Percentiles rank a stretch among this genome's conserved stretches.
These are phyloP conservation scores for Ochotona princeps DNA, from an alignment of 2,113 vertebrate genomes.

Conservation along the genomic window DNA sequence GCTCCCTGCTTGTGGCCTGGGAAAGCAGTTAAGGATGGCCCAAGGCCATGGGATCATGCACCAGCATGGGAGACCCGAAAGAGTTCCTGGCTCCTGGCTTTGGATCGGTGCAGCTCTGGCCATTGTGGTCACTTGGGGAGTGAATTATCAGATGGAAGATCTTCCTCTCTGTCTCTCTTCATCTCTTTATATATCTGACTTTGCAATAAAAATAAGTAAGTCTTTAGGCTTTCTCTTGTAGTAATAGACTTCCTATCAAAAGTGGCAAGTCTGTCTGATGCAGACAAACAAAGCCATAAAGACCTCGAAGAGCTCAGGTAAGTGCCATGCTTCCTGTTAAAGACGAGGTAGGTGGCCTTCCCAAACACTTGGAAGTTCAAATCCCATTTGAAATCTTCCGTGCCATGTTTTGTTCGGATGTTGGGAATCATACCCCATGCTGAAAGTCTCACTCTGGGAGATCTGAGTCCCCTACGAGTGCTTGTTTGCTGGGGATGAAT, in stretches of 20 bases:
- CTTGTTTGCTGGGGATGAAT: not conserved
- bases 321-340: not conserved
- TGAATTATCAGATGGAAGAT: too few relatives aligned
- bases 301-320: constrained; percentile 6
- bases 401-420: not conserved
- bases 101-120: too few relatives aligned
- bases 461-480: not conserved
- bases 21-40: too few relatives aligned
- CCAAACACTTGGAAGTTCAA: constrained; percentile 12
- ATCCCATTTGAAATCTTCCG: not conserved
- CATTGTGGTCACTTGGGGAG: too few relatives aligned
- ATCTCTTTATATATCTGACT: too few relatives aligned
- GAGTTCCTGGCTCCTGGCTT: too few relatives aligned
- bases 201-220: too few relatives aligned
- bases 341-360: not conserved
- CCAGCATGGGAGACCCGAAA: too few relatives aligned
- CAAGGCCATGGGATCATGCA: too few relatives aligned
- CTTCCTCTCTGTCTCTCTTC: too few relatives aligned
- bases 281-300: constrained; percentile 37
- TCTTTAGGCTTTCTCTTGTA: not conserved
- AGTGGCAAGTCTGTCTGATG: constrained; percentile 27
- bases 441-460: not conserved
- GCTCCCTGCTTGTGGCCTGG: too few relatives aligned
- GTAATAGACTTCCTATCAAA: constrained; percentile 51
- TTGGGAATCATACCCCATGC: not conserved